Base-by-base conservation (phyloP, 2,797 vertebrate species). In the Ispidina lecontei region DNA sequence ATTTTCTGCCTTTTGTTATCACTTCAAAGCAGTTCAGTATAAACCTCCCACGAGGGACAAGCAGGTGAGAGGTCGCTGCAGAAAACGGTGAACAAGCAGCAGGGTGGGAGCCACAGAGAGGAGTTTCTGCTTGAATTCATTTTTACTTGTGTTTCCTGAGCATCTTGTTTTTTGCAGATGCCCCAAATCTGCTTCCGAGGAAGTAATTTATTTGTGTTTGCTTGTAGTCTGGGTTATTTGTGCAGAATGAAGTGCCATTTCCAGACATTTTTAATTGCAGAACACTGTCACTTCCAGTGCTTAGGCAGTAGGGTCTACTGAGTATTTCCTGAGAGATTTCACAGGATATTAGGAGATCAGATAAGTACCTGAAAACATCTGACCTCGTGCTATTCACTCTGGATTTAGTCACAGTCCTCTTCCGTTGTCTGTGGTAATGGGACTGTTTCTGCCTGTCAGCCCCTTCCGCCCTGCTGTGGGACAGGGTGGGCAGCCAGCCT, bases 251-350 rank as follows among this genome's bases (percentile, higher is more conserved):
- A 89, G 62, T 6, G 12, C 51, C 69, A 18, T 90, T 93, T 92
- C 46, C 69, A 93, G 80, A 18, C 58, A 19, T 28, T 91, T 84
- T 94, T 91, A 95, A 84, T 87, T 87, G 89, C 72, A 71, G 68
- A 23, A 55, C 78, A 15, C 65, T 83, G 41, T 82, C 28, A 8
- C 65, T 93, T 91, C 35, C 81, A 91, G 56, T 15, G 49, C 39
- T 39, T 25, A 84, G 64, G 43, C 84, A 87, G 67, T 7, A 14
- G 51, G 51, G 44, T 72, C 94, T 90, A 63, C 78, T 39, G 83
- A 76, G 74, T 68, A 72, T 83, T 91, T 94, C 91, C 87, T 83
- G 69, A 49, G 75, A 85, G 86, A 83, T 82, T 91, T 69, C 74
- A 22, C 68, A 93, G 84, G 78, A 67, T 94, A 72, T 87, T 82